Percentiles rank a stretch among this genome's conserved stretches.
Conservation (phyloP, 2,888 invertebrate genomes). For the Lasioglossum oenotherae region DNA sequence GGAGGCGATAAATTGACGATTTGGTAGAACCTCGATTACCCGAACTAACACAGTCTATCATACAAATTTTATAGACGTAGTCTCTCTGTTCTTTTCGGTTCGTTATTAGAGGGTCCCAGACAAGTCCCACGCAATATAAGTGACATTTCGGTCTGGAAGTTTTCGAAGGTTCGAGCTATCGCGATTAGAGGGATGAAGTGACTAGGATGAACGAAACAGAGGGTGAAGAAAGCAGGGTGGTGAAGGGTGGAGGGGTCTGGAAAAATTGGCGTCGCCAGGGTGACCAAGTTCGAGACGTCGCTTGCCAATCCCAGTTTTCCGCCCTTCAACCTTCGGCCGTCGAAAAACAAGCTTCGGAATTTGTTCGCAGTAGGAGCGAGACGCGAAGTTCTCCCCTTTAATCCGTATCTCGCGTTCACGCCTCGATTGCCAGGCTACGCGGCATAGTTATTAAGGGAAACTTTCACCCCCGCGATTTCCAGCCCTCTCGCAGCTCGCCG, state of each 20-base stretch:
- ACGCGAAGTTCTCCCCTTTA: slow-evolving; percentile 75
- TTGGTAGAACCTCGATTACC: too few species aligned
- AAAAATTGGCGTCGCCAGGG: slow-evolving; percentile 35
- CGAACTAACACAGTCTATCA: neutral
- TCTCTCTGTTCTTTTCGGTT: too few species aligned
- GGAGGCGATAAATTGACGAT: too few species aligned
- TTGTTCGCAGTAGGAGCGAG: slow-evolving; percentile 53
- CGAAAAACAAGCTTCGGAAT: slow-evolving; percentile 68
- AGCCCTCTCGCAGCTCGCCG: slow-evolving; percentile 8
- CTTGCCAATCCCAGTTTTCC: slow-evolving; percentile 21
- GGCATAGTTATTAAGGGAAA: slow-evolving; percentile 81
- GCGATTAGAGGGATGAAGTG: neutral
- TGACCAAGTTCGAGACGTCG: slow-evolving; percentile 25
- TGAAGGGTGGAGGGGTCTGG: neutral
- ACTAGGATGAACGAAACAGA: neutral
- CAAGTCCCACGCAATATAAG: neutral
- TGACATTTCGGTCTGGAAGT: neutral
- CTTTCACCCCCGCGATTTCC: slow-evolving; percentile 65
- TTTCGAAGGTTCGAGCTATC: neutral
- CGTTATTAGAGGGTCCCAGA: neutral
- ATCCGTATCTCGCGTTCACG: slow-evolving; percentile 82
- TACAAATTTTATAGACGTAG: neutral
- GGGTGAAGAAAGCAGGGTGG: neutral
- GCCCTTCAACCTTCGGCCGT: slow-evolving; percentile 37
- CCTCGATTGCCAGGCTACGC: slow-evolving; percentile 79